Conservation (phyloP, 1,140 invertebrate species). For the Argopecten irradians region DNA sequence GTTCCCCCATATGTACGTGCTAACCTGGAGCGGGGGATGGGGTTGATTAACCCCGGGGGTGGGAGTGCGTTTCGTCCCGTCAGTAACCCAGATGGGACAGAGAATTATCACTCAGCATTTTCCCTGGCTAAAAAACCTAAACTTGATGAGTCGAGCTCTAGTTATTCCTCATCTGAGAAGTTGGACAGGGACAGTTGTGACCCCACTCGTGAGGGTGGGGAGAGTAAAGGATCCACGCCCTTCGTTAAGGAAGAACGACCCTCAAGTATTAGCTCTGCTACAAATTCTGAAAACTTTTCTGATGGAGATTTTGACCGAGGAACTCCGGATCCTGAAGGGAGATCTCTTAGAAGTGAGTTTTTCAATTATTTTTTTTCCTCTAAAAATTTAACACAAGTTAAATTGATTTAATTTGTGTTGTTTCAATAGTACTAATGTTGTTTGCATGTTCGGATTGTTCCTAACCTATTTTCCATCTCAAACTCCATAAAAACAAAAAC, state of each 20-base stretch:
- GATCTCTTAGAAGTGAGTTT: constrained; percentile 73
- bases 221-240: constrained; percentile 30
- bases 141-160: constrained; percentile 57
- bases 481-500: no score
- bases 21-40: constrained; percentile 59
- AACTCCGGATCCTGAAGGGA: constrained; percentile 72
- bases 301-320: constrained; percentile 69
- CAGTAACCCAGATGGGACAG: constrained; percentile 54
- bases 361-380: neutral
- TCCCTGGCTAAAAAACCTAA: constrained; percentile 71
- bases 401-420: neutral
- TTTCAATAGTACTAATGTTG: no score
- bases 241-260: constrained; percentile 69
- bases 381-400: no score
- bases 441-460: no score
- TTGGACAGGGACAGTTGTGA: constrained; percentile 39
- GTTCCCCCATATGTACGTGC: constrained; percentile 68
- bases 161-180: constrained; percentile 25
- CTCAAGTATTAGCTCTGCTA: constrained; percentile 69
- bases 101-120: constrained; percentile 73
- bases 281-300: constrained; percentile 70
- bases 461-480: no score
- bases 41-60: constrained; percentile 64
- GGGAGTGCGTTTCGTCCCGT: constrained; percentile 72
- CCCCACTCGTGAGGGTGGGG: neutral